Conservation (phyloP, 2,888 invertebrate genomes). For the Mimachlamys varia region DNA sequence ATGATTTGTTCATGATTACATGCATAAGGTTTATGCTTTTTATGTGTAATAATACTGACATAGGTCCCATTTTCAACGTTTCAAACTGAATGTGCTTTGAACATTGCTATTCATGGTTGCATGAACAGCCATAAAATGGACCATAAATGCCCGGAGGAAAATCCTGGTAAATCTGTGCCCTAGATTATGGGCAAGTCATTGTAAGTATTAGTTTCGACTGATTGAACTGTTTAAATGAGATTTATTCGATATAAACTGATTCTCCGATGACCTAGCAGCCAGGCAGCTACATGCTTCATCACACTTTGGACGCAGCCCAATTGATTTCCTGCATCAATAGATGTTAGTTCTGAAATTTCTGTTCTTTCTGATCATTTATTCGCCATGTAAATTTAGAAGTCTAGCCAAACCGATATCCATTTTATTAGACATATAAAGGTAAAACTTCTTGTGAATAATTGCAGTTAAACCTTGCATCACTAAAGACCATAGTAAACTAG, state of each 20-base stretch:
- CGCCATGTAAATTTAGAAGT: background rate
- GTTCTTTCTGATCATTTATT: constrained; percentile 14
- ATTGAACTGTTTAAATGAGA: constrained; percentile 17
- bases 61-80: background rate
- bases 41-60: background rate
- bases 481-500: background rate
- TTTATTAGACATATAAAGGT: constrained; percentile 11
- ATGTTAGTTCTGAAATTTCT: constrained; percentile 23
- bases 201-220: background rate
- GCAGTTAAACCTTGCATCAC: background rate
- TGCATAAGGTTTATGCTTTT: background rate
- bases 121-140: background rate
- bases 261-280: background rate
- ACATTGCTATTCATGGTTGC: background rate
- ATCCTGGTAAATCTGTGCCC: background rate
- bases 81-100: constrained; percentile 8
- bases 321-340: background rate
- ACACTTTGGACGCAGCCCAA: background rate
- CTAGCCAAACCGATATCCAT: background rate
- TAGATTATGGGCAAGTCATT: background rate
- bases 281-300: background rate
- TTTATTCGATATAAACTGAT: constrained; percentile 13
- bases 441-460: background rate
- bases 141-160: background rate
- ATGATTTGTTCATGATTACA: no score